These are phyloP conservation scores for Cirrhinus mrigala DNA, from an alignment of 2,797 vertebrate genomes.

Conservation along the genomic window DNA sequence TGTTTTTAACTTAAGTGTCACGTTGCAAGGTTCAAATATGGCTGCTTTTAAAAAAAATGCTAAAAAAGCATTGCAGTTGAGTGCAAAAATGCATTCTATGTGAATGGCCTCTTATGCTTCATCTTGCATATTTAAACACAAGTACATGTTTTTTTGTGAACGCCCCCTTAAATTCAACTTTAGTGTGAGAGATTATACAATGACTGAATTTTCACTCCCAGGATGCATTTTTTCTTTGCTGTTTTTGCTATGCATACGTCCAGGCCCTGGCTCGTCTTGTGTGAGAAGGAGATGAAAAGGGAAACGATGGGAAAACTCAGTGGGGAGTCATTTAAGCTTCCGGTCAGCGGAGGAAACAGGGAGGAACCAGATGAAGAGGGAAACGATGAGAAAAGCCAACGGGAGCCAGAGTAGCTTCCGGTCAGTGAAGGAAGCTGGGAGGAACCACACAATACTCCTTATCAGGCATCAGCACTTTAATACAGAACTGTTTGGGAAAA, in stretches of 20 bases:
- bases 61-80: not conserved
- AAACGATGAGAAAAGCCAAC: slow-evolving; percentile 1
- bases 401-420: slow-evolving; percentile 26
- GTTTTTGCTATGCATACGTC: slow-evolving; percentile 1
- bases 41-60: not conserved
- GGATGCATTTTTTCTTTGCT: not conserved
- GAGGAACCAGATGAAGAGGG: slow-evolving; percentile 22
- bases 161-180: not conserved
- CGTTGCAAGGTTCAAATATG: too few relatives aligned
- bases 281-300: not conserved
- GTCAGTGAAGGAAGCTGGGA: slow-evolving; percentile 44
- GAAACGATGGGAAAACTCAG: not conserved
- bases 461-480: slow-evolving; percentile 53
- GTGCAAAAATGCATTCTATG: not conserved
- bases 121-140: not conserved
- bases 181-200: too few relatives aligned
- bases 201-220: not conserved
- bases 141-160: not conserved
- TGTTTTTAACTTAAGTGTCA: too few relatives aligned
- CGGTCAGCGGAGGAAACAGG: slow-evolving; percentile 46
- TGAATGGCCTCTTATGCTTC: not conserved
- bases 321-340: slow-evolving; percentile 32
- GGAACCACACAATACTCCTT: slow-evolving; percentile 53
- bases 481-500: slow-evolving; percentile 44
- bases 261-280: not conserved